Conservation (phyloP, 2,113 vertebrate genomes). For the Jaculus jaculus region DNA sequence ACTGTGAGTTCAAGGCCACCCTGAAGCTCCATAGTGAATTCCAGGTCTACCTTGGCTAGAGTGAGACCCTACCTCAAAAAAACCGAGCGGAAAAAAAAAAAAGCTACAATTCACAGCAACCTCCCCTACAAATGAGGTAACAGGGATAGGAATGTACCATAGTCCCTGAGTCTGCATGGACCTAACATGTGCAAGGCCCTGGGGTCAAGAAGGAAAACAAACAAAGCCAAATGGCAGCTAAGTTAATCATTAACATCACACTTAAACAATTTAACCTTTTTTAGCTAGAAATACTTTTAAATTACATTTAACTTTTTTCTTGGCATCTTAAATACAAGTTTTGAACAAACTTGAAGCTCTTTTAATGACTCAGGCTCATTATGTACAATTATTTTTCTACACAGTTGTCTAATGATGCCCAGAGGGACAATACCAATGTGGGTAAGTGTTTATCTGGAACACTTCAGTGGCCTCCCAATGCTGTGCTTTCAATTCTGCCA, state of each 20-base stretch:
- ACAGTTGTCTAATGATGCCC: constrained; percentile 62
- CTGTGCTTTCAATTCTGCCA: constrained; percentile 42
- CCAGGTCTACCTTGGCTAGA: too few relatives aligned
- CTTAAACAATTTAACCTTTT: constrained; percentile 44
- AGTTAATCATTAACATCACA: constrained; percentile 40
- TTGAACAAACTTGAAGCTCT: constrained; percentile 32
- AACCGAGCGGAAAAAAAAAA: too few relatives aligned
- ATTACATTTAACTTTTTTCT: constrained; percentile 43
- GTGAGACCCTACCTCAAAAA: too few relatives aligned
- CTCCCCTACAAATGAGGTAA: neutral
- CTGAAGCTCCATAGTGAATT: too few relatives aligned
- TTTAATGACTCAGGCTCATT: constrained; percentile 56
- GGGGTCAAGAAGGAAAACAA: too few relatives aligned
- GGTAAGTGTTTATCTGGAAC: constrained; percentile 4
- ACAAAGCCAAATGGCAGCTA: neutral
- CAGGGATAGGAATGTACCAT: neutral
- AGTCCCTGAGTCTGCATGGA: neutral
- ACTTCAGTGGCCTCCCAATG: neutral
- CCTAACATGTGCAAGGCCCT: neutral
- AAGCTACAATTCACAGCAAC: constrained; percentile 9
- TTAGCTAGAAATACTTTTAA: constrained; percentile 38
- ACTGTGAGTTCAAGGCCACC: too few relatives aligned
- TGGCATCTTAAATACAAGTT: constrained; percentile 38
- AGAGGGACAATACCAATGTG: constrained; percentile 37
- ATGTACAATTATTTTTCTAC: constrained; percentile 62